Percentiles rank a stretch among this genome's conserved stretches.
phyloP scores from a whole-genome alignment of 30 jellyfish, hydroid and myxozoan genomes.

The Aurelia coerulea region DNA sequence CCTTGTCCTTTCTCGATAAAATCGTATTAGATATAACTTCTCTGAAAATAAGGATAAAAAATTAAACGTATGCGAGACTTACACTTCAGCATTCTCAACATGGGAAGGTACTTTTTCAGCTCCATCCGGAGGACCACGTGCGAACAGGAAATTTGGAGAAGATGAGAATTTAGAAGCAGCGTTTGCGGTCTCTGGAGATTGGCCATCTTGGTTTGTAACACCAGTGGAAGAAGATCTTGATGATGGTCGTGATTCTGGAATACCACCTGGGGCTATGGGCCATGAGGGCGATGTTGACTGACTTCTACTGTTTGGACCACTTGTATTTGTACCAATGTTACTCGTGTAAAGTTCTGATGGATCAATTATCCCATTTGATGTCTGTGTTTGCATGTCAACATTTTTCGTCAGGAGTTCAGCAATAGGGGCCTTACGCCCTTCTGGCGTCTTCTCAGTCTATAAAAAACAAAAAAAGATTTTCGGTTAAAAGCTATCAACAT shows the following conservation, averaged over 20 bases:
- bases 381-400: constrained; percentile 91
- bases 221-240: constrained; percentile 68
- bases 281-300: constrained; percentile 95
- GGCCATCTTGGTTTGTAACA: constrained; percentile 55
- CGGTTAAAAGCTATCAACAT: background rate
- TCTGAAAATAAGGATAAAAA: no score
- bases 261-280: constrained; percentile 87
- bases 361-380: constrained; percentile 86
- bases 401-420: constrained; percentile 67
- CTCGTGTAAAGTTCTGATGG: constrained; percentile 65
- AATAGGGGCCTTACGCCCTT: constrained; percentile 95
- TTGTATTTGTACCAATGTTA: constrained; percentile 31
- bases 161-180: constrained; percentile 86
- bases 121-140: constrained; percentile 99
- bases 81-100: constrained; percentile 84
- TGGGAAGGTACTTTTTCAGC: constrained; percentile 93
- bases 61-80: constrained; percentile 19
- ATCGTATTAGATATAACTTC: no score
- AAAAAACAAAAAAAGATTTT: background rate
- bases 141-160: constrained; percentile 95
- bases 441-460: constrained; percentile 92
- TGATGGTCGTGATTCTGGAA: constrained; percentile 72
- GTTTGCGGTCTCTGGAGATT: constrained; percentile 76
- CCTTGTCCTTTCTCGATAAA: no score
- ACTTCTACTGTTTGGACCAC: constrained; percentile 88